These are phyloP conservation scores for Polydrusus cervinus DNA, from an alignment of 2,888 invertebrate species.

Conservation along the genomic window DNA sequence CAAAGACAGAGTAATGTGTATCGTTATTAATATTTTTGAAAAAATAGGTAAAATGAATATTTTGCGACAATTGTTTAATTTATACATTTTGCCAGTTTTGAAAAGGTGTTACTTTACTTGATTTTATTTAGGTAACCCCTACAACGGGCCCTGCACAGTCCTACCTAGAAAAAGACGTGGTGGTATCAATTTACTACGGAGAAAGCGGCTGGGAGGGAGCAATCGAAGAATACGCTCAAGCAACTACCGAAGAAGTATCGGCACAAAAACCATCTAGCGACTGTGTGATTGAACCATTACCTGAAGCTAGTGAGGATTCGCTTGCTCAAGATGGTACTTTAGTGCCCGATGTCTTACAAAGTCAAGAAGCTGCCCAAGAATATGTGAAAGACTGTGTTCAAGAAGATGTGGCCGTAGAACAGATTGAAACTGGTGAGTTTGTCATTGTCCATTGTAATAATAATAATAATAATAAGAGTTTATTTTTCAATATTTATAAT, in stretches of 20 bases:
- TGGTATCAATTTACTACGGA: constrained; percentile 73
- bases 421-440: background rate
- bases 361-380: background rate
- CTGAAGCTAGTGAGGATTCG: background rate
- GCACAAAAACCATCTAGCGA: background rate
- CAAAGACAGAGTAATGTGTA: too few species aligned
- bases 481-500: too few species aligned
- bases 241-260: constrained; percentile 9
- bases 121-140: constrained; percentile 53
- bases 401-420: background rate
- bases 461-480: too few species aligned
- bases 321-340: constrained; percentile 1
- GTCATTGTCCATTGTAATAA: too few species aligned
- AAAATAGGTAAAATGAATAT: too few species aligned
- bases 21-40: too few species aligned
- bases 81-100: too few species aligned
- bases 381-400: background rate
- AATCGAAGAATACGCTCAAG: constrained; percentile 45
- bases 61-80: too few species aligned
- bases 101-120: background rate
- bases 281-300: background rate
- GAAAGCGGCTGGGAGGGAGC: constrained; percentile 73
- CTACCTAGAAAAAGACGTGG: constrained; percentile 73
- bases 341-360: background rate
- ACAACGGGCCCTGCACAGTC: constrained; percentile 66